Percentiles rank a stretch among this genome's conserved stretches.
These are phyloP conservation scores for Porphyrio hochstetteri DNA, from an alignment of 2,113 vertebrate genomes.

Conservation along the genomic window DNA sequence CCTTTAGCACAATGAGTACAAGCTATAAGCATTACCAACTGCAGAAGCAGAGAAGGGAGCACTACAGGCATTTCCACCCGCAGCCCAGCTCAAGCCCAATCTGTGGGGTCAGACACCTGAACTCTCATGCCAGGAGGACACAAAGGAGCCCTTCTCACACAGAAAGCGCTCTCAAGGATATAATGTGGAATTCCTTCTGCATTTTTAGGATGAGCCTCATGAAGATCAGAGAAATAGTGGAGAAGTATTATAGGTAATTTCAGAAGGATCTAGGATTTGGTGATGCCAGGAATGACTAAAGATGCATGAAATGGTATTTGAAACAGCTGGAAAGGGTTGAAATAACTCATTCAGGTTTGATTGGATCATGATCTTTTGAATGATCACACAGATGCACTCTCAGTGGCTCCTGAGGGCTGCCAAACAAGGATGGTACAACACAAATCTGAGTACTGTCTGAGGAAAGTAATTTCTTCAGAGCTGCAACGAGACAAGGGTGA, in stretches of 20 bases:
- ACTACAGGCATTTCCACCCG: background rate
- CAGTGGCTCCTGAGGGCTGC: background rate
- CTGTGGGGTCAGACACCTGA: background rate
- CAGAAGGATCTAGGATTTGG: background rate
- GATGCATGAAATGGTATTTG: background rate
- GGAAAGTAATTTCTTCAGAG: background rate
- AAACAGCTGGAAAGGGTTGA: background rate
- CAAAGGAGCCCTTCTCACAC: background rate
- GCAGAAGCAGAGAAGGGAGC: background rate
- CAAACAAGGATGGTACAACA: background rate
- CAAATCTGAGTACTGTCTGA: background rate
- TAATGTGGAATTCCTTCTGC: background rate
- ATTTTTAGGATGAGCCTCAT: background rate
- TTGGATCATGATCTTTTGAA: background rate
- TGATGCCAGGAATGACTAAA: background rate
- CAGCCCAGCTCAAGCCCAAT: background rate
- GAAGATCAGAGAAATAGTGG: background rate
- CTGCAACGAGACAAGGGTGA: background rate
- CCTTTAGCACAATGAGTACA: accelerated
- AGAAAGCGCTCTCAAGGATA: background rate
- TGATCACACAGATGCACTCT: background rate
- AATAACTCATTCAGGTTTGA: background rate
- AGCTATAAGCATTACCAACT: background rate
- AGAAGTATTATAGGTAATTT: background rate
- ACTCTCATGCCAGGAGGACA: background rate